phyloP scores from a whole-genome alignment of 2,888 invertebrate genomes.

The Autographa pulchrina region DNA sequence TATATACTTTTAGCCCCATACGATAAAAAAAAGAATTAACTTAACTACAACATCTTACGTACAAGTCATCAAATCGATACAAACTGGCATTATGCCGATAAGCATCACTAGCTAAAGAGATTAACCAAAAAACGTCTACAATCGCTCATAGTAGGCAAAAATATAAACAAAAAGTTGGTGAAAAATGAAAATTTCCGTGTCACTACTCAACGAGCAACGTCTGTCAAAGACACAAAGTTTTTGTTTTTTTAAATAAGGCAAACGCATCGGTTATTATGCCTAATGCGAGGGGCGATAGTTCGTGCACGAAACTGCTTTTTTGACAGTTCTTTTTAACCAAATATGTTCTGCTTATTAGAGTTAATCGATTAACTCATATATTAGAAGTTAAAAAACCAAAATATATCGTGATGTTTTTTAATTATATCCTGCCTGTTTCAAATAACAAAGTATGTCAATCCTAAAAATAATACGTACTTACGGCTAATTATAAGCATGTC shows the following conservation, averaged over 20 bases:
- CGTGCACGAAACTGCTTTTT: conserved; percentile 59
- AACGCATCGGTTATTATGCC: conserved; percentile 74
- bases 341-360: neutral
- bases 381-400: no score
- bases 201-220: conserved; percentile 79
- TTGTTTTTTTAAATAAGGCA: conserved; percentile 74
- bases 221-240: conserved; percentile 75
- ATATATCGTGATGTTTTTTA: no score
- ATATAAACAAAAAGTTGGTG: conserved; percentile 67
- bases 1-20: no score
- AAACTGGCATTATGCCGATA: neutral
- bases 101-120: conserved; percentile 43
- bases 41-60: neutral
- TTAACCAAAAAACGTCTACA: conserved; percentile 73
- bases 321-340: conserved; percentile 38
- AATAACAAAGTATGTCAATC: no score
- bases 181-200: conserved; percentile 77
- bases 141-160: conserved; percentile 74
- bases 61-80: conserved; percentile 2
- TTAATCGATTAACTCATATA: neutral
- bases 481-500: neutral
- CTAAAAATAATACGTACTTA: no score
- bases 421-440: no score
- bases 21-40: no score
- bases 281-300: conserved; percentile 67